Evolutionary conservation across 2,888 invertebrate genomes (phyloP).

Genomic region (Meta bourneti): DNA sequence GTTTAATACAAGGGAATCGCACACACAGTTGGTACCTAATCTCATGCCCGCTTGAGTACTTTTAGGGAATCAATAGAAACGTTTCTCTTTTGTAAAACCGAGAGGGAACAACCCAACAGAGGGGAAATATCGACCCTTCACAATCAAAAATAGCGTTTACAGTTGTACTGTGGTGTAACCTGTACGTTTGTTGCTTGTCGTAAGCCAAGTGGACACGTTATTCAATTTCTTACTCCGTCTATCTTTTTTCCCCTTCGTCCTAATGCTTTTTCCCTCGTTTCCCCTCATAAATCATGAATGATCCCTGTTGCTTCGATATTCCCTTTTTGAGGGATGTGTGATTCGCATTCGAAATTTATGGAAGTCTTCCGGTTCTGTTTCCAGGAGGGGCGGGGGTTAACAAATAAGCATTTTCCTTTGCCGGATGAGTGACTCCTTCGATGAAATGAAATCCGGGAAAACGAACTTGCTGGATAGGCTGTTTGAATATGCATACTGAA

Average conservation of each 20-base stretch:
- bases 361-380: background rate
- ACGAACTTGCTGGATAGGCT: background rate
- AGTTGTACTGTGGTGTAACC: background rate
- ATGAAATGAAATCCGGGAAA: background rate
- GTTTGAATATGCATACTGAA: background rate
- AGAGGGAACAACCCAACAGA: background rate
- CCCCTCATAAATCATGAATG: background rate
- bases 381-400: background rate
- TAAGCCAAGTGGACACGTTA: background rate
- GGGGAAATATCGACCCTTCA: background rate
- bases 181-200: background rate
- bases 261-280: background rate
- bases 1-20: background rate
- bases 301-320: background rate
- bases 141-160: background rate
- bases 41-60: background rate
- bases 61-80: background rate
- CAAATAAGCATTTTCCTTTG: background rate
- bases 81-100: background rate
- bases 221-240: background rate
- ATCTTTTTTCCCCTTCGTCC: background rate
- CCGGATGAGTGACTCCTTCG: background rate
- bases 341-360: background rate
- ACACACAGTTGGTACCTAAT: background rate
- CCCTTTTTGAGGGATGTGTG: background rate